phyloP scores from a whole-genome alignment of 2,797 vertebrate species.

The Tokudaia muenninki region DNA sequence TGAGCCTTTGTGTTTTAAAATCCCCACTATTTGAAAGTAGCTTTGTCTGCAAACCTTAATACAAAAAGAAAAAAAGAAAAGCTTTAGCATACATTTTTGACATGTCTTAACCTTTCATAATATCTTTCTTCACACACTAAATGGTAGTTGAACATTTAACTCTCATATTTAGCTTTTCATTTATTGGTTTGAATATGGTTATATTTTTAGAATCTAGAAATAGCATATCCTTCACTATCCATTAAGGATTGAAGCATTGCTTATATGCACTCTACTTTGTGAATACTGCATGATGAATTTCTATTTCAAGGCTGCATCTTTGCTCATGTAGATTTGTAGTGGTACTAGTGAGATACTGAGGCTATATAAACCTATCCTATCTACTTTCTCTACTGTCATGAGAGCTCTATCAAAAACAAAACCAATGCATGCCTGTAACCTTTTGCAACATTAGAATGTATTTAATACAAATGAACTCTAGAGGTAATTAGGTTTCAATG shows the following conservation, averaged over 20 bases:
- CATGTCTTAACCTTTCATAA: constrained; percentile 24
- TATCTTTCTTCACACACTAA: constrained; percentile 45
- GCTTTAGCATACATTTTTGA: constrained; percentile 36
- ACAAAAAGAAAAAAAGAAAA: constrained; percentile 13
- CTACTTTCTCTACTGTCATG: not conserved
- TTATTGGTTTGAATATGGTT: constrained; percentile 20
- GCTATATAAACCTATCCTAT: not conserved
- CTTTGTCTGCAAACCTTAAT: constrained; percentile 54
- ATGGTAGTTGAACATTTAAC: constrained; percentile 42
- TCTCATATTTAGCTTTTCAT: constrained; percentile 49
- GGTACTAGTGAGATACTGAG: not conserved
- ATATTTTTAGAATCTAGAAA: constrained; percentile 21
- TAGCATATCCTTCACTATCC: constrained; percentile 17
- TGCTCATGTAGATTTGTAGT: not conserved
- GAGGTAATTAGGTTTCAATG: not conserved
- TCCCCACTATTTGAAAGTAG: constrained; percentile 69
- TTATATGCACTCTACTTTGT: constrained; percentile 21
- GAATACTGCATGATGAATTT: not conserved
- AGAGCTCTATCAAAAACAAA: not conserved
- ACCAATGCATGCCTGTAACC: not conserved
- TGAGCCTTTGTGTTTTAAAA: constrained; percentile 70
- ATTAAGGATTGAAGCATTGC: not conserved
- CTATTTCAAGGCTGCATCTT: not conserved
- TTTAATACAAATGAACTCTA: not conserved
- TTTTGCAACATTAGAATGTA: not conserved